A percentile compares a stretch with the other conserved stretches of the same genome.
phyloP scores from a whole-genome alignment of 2,797 vertebrate genomes.

The Eupleurogrammus muticus region DNA sequence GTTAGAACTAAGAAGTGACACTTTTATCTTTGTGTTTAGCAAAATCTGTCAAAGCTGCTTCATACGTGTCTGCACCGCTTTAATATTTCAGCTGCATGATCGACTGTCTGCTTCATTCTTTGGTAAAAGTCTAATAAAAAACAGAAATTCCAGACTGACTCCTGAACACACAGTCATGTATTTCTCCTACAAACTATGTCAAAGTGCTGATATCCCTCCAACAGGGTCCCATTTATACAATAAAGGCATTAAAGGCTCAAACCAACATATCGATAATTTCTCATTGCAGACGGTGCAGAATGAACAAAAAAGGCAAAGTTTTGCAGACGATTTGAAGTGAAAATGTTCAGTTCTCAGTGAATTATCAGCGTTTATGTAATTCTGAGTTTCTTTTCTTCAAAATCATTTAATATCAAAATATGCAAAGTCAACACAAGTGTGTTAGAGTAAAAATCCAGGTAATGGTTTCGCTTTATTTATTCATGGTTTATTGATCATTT shows the following conservation, averaged over 20 bases:
- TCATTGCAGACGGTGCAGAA: slow-evolving; percentile 44
- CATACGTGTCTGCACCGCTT: slow-evolving; percentile 9
- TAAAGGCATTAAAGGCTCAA: slow-evolving; percentile 74
- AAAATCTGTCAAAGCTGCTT: slow-evolving; percentile 27
- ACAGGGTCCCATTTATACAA: slow-evolving; percentile 65
- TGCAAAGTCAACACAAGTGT: slow-evolving; percentile 16
- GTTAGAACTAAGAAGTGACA: background rate
- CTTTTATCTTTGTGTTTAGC: too few species aligned
- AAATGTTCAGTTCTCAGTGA: slow-evolving; percentile 25
- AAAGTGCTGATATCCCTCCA: slow-evolving; percentile 64
- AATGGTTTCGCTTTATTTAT: background rate
- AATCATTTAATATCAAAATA: slow-evolving; percentile 15
- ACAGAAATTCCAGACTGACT: slow-evolving; percentile 30
- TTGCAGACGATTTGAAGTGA: background rate
- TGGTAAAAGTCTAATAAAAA: slow-evolving; percentile 42
- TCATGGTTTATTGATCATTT: background rate
- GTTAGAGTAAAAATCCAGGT: too few species aligned
- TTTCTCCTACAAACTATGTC: slow-evolving; percentile 74
- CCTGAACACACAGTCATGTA: slow-evolving; percentile 52
- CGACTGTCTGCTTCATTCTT: slow-evolving; percentile 31
- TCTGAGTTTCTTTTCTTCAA: slow-evolving; percentile 33
- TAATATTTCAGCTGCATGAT: slow-evolving; percentile 30
- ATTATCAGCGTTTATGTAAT: slow-evolving; percentile 4
- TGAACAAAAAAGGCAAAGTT: slow-evolving; percentile 42
- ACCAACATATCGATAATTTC: slow-evolving; percentile 64